Evolutionary conservation across 92 coral and sea anemone species (phyloP).

Genomic region (Umimayanthus chanpuru): DNA sequence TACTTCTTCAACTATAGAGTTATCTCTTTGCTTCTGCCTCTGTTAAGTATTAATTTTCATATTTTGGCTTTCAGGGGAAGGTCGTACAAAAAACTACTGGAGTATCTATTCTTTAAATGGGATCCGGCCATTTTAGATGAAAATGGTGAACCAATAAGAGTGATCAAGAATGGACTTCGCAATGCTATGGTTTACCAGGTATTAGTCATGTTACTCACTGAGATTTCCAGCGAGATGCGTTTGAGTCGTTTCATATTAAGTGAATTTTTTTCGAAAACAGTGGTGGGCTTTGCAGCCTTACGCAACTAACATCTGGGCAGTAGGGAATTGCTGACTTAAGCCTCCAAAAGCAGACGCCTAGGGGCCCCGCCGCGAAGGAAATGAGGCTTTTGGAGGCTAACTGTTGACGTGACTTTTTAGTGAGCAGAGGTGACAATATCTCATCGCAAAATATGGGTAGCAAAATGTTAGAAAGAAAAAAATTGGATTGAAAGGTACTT

Average conservation of each 20-base stretch:
- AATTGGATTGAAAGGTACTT: no score
- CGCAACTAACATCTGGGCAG: no score
- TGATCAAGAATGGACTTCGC: constrained; percentile 82
- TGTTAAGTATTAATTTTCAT: neutral
- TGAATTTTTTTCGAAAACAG: neutral
- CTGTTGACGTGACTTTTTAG: no score
- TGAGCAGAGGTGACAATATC: no score
- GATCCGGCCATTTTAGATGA: constrained; percentile 67
- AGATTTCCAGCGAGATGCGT: neutral
- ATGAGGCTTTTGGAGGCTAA: no score
- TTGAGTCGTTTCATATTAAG: no score
- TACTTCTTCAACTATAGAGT: neutral
- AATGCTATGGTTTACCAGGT: constrained; percentile 69
- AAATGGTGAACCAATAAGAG: constrained; percentile 75
- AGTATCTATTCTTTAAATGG: constrained; percentile 93
- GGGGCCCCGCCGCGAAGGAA: no score
- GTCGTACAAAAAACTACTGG: constrained; percentile 76
- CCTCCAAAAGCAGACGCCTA: no score
- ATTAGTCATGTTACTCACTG: neutral
- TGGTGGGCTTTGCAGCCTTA: neutral
- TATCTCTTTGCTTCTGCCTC: neutral
- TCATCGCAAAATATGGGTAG: no score
- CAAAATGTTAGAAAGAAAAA: no score
- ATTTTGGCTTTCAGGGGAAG: constrained; percentile 66
- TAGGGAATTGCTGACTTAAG: no score